Conservation (phyloP, 2,113 vertebrate species). For the Anser brachyrhynchus region DNA sequence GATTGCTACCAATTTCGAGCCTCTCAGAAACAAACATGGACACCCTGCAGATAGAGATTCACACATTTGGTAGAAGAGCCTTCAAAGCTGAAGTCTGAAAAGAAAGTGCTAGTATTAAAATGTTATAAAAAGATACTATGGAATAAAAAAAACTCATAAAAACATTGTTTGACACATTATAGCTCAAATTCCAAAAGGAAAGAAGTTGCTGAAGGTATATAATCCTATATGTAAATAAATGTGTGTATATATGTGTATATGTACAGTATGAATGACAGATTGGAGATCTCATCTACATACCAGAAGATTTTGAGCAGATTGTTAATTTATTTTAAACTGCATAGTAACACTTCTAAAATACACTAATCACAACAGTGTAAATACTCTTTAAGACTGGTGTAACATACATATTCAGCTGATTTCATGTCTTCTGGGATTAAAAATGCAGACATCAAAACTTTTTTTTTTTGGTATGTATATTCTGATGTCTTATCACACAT, state of each 20-base stretch:
- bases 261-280: conserved; percentile 55
- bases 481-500: not conserved
- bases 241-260: not conserved
- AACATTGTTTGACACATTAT: conserved; percentile 34
- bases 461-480: not conserved
- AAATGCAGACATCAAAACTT: conserved; percentile 20
- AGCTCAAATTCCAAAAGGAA: conserved; percentile 30
- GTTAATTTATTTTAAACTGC: conserved; percentile 66
- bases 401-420: conserved; percentile 31
- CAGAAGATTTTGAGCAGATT: conserved; percentile 59
- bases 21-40: conserved; percentile 55
- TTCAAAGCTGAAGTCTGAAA: conserved; percentile 43
- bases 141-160: not conserved
- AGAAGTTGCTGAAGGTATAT: conserved; percentile 14
- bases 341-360: conserved; percentile 68
- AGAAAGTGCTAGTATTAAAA: conserved; percentile 37
- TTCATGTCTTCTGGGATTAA: conserved; percentile 19
- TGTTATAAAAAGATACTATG: conserved; percentile 18
- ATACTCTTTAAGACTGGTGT: conserved; percentile 9
- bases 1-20: conserved; percentile 52
- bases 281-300: conserved; percentile 42
- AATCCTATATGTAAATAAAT: conserved; percentile 43
- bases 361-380: conserved; percentile 61
- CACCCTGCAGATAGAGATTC: conserved; percentile 56
- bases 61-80: conserved; percentile 43